Conservation (phyloP, 2,797 vertebrate species). For the Halcyon chelicuti region DNA sequence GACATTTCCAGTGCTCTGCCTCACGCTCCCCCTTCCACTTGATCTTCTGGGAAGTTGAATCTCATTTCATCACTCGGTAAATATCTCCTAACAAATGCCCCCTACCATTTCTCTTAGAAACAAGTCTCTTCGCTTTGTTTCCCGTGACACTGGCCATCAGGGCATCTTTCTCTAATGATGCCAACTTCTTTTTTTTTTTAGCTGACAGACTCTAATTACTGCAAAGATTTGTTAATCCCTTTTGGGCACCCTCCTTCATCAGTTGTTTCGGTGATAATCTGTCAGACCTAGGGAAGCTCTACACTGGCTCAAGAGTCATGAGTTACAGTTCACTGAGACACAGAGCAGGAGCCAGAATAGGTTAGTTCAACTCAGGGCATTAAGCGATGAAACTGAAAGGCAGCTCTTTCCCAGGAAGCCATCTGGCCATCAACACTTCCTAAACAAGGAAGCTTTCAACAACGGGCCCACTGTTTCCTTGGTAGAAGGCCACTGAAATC, state of each 20-base stretch:
- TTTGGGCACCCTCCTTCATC: background rate
- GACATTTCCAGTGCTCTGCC: background rate
- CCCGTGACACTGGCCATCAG: background rate
- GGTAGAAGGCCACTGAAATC: background rate
- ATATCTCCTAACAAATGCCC: background rate
- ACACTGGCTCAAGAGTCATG: background rate
- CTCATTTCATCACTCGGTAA: background rate
- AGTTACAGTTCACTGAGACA: background rate
- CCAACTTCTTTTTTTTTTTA: background rate
- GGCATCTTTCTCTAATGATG: background rate
- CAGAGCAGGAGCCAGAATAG: background rate
- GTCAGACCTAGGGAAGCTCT: background rate
- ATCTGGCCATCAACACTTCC: background rate
- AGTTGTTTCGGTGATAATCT: background rate
- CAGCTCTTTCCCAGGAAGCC: background rate
- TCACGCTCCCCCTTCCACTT: background rate
- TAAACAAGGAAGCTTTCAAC: slow-evolving; percentile 28
- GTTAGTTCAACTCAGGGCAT: background rate
- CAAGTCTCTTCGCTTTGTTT: background rate
- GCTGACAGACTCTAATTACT: slow-evolving; percentile 8
- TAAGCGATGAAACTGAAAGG: background rate
- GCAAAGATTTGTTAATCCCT: background rate
- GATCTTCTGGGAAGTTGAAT: background rate
- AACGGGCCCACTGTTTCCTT: background rate
- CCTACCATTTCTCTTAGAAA: background rate